phyloP scores from a whole-genome alignment of 2,113 vertebrate genomes.

The Pseudorhombus dupliciocellatus region DNA sequence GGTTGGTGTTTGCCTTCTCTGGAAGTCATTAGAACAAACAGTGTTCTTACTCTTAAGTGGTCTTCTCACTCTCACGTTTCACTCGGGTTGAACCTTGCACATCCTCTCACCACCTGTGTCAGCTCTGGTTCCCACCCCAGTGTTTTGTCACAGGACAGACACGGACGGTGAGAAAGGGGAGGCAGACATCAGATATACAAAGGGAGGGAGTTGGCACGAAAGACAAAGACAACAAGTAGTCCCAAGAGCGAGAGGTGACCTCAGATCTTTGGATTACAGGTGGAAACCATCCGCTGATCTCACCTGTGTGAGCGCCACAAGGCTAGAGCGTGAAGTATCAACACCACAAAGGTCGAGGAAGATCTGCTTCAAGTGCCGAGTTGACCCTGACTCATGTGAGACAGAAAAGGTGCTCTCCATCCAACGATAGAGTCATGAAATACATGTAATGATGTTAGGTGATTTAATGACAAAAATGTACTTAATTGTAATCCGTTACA shows the following conservation, averaged over 20 bases:
- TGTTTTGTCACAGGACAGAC: conserved; percentile 41
- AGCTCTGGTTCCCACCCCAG: conserved; percentile 64
- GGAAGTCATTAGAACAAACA: conserved; percentile 75
- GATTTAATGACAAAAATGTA: no score
- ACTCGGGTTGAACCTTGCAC: conserved; percentile 45
- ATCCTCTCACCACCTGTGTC: conserved; percentile 67
- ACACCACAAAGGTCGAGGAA: conserved; percentile 34
- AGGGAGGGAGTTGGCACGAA: conserved; percentile 28
- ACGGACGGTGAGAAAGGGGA: conserved; percentile 18
- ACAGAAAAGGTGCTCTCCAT: conserved; percentile 22
- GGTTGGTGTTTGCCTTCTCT: conserved; percentile 70
- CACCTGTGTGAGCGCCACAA: conserved; percentile 24
- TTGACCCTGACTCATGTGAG: conserved; percentile 14
- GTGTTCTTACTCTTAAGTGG: conserved; percentile 49
- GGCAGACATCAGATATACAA: conserved; percentile 61
- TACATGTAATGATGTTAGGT: no score
- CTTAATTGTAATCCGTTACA: no score
- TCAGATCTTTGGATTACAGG: conserved; percentile 59
- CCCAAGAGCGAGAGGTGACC: conserved; percentile 55
- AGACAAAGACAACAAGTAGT: conserved; percentile 53
- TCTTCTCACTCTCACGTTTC: conserved; percentile 59
- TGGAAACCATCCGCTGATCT: conserved; percentile 38
- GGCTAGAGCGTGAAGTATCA: conserved; percentile 44
- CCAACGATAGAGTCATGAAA: conserved; percentile 2
- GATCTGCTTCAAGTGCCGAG: conserved; percentile 15